Base-by-base conservation (phyloP, 2,113 vertebrate genomes). In the Muntiacus muntjak region DNA sequence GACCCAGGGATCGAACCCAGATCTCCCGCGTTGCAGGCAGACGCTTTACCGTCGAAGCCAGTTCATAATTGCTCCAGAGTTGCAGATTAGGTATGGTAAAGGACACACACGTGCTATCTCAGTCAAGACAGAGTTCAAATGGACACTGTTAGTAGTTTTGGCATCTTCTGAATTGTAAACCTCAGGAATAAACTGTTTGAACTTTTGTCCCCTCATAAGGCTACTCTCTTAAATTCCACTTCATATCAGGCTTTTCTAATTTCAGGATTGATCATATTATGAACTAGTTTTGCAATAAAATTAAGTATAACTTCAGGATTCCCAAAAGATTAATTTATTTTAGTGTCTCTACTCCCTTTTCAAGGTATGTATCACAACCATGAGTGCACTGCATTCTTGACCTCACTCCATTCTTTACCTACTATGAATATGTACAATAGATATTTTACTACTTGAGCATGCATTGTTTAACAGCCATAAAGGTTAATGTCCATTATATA, bases 271-370 rank as follows among this genome's bases (percentile, higher is more conserved):
- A 58, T 43, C 7, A 58, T 25, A 64, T 96, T 57, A 84, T 74
- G 89, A 21, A 58, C n/a, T 40, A 84, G 19, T 89, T 91, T 67
- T 55, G 9, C 33, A n/a, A 25, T 79, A 54, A 93, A 87, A 91
- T 43, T 45, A 94, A 84, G 40, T 30, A 52, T 19, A 19, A 4
- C 5, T 87, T 92, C 6, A 33, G 76, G 10, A 88, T 25, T 55
- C 21, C 19, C 13, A 43, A 76, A 15, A 76, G 30, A 11, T 93
- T 89, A 87, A 81, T 85, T 94, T 97, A 43, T 54, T 57, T 74
- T 67, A 55, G 64, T n/a, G 8, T 33, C 30, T 64, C 4, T 81
- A 43, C 0, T 71, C 14, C 0, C 4, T 57, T 87, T 89, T 54
- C 25, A 78, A 33, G n/a, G 14, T 85, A 47, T 15, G 47, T 14